Base-by-base conservation (phyloP, 2,113 vertebrate species). In the Corythoichthys intestinalis region DNA sequence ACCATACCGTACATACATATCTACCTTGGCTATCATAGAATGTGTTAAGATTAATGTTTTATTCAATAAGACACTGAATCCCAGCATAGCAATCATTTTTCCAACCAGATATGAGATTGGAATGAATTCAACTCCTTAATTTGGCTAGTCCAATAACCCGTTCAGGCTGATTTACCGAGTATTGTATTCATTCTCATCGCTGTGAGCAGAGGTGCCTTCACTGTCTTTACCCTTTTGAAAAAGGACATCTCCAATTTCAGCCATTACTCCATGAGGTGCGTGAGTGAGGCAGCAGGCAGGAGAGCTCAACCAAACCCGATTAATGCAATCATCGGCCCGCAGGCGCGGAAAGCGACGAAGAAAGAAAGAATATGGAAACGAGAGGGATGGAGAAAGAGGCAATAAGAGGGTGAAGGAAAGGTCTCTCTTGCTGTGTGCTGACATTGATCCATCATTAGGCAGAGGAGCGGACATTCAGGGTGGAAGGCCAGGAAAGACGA, bases 371-470 rank as follows among this genome's bases (percentile, higher is more conserved):
- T 20, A 52, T 39, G 0, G 14, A 60, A 56, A 60, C 35, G 66
- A 77, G 52, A 20, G 63, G 46, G 64, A 69, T 10, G 73, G 71
- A 63, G 47, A 61, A 39, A n/a, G 49, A 65, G 77, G 75, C 71
- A 53, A 76, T 59, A 72, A 65, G 47, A 78, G 52, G 82, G 67
- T 78, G 76, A 72, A 46, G 39, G 74, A 77, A 65, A 77, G 72
- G 82, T 86, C 83, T 88, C 82, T 66, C 81, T 89, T 84, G 80
- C 86, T 84, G 75, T 65, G 79, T 70, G 48, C 76, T 83, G 86
- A 89, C 85, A 92, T 90, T 81, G 90, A 91, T 91, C 88, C 83
- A 84, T 90, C 87, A 88, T 89, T 88, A 87, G 77, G 71, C 15
- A 48, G 65, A 58, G 37, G 44, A 52, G 54, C 44, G 66, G 57